These are phyloP conservation scores for Trichosurus vulpecula DNA, from an alignment of 2,797 vertebrate species.

Conservation along the genomic window DNA sequence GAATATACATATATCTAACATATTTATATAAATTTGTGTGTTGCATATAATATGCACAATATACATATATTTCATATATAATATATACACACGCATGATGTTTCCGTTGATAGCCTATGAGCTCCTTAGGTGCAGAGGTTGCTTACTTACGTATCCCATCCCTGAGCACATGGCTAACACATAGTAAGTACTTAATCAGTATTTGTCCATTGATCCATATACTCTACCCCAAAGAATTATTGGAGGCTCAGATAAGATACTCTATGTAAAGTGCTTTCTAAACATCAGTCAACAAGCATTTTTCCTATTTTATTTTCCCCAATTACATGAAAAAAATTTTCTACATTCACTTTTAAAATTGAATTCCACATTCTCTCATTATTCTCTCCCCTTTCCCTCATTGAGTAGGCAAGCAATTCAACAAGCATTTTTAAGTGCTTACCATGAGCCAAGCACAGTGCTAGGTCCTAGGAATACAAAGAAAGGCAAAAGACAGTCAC, in stretches of 20 bases:
- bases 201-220: not conserved
- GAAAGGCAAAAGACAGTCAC: not conserved
- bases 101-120: not conserved
- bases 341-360: not conserved
- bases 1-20: not conserved
- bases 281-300: not conserved
- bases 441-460: not conserved
- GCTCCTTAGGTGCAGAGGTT: not conserved
- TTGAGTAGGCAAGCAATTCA: not conserved
- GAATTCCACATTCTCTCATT: not conserved
- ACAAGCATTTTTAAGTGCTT: not conserved
- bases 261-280: not conserved
- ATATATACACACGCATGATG: not conserved
- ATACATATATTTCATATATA: not conserved
- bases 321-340: not conserved
- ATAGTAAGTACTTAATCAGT: not conserved
- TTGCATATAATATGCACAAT: not conserved
- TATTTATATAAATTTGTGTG: not conserved
- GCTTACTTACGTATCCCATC: not conserved
- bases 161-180: not conserved
- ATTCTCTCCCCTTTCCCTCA: not conserved
- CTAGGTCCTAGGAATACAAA: not conserved
- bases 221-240: not conserved
- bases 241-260: not conserved
- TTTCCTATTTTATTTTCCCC: not conserved